Base-by-base conservation (phyloP, 2,113 vertebrate genomes). In the Isurus oxyrinchus region DNA sequence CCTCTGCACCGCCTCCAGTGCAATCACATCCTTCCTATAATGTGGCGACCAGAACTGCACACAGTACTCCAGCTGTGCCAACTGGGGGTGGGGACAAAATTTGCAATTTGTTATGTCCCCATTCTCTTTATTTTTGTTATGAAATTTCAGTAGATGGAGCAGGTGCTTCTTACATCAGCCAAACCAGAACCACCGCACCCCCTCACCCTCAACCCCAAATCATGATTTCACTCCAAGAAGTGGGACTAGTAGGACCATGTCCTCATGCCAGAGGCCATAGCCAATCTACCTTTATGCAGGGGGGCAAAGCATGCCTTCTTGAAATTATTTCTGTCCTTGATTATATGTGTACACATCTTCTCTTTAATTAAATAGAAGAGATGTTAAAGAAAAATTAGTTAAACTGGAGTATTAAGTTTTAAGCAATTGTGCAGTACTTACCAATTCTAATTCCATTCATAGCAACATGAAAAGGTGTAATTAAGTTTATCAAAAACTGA, bases 401-500 rank as follows among this genome's bases (percentile, higher is more conserved):
- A 67, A 14, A 49, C 14, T 10, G 13, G 3, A 27, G 61, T 49
- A 95, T 95, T 61, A 67, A 49, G 40, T 25, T 19, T 44, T 44
- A 96, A 87, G 5, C 16, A 79, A 14, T 13, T 14, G 10, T 35
- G 2, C 27, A 40, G 0, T 0, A 76, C 98, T 97, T 97, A 99
- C 99, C 99, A 27, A 99, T 98, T 97, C 99, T 98, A 96, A 99
- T 98, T 97, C 98, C 97, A 96, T 98, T 97, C 0, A 97, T 98
- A 3, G 98, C 98, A 8, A 99, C 98, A 94, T 96, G 97, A 97
- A 99, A 99, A 0, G 99, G 98, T 0, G 97, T 98, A 23, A 99
- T 98, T 97, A 99, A 55, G 3, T 98, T 98, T 97, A 98, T 98
- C 97, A 99, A 97, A 97, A 99, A 99, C 90, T 98, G 99, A 44